Conservation (phyloP, 2,797 vertebrate genomes). For the Gambelia wislizenii region DNA sequence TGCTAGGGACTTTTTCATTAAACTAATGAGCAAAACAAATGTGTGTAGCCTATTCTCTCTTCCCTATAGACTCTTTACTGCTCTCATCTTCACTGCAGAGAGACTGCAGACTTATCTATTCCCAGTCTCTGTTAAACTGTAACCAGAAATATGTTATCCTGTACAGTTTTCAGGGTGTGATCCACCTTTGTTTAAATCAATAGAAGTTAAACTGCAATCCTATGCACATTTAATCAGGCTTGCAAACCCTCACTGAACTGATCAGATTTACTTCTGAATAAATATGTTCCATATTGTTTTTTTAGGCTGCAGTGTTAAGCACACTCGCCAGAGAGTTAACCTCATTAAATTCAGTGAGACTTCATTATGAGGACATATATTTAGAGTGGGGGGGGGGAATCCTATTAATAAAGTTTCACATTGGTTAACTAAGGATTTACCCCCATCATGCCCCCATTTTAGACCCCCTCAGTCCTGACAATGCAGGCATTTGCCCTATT, state of each 20-base stretch:
- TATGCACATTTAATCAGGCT: background rate
- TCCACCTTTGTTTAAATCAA: background rate
- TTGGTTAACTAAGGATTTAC: too few species aligned
- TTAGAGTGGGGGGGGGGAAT: background rate
- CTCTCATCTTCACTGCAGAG: background rate
- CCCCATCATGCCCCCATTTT: too few species aligned
- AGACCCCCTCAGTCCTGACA: too few species aligned
- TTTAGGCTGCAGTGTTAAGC: background rate
- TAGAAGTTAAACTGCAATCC: background rate
- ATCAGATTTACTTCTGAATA: background rate
- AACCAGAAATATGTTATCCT: background rate
- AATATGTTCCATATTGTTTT: background rate
- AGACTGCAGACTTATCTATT: background rate
- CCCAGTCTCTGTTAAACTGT: background rate
- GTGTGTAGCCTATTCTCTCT: background rate
- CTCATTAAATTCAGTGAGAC: background rate
- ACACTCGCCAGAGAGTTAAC: background rate
- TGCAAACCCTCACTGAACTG: background rate
- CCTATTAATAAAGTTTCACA: background rate
- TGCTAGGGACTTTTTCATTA: background rate
- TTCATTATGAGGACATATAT: background rate
- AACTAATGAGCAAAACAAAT: rapidly evolving
- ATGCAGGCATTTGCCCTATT: too few species aligned
- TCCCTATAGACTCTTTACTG: background rate
- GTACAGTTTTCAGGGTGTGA: background rate